These are phyloP conservation scores for Sussaba pulchella DNA, from an alignment of 2,888 invertebrate species.

Conservation along the genomic window DNA sequence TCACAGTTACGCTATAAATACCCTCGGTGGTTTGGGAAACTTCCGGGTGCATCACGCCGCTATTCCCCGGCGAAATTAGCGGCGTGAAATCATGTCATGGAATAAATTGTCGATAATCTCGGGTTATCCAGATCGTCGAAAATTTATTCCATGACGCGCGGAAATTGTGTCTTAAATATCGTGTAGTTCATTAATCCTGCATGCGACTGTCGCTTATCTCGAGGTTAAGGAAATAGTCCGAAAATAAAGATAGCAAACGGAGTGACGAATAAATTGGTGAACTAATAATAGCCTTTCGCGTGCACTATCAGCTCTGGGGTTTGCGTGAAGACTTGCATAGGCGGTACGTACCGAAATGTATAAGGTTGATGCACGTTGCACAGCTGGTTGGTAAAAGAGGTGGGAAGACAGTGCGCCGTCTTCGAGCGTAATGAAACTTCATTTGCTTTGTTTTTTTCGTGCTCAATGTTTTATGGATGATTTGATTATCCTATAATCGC, in stretches of 20 bases:
- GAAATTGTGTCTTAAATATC: slow-evolving; percentile 7
- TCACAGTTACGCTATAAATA: slow-evolving; percentile 18
- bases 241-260: slow-evolving; percentile 6
- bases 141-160: slow-evolving; percentile 21
- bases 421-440: no score
- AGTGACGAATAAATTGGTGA: not conserved
- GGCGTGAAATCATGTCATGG: not conserved
- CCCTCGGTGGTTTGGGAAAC: not conserved
- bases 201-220: slow-evolving; percentile 3
- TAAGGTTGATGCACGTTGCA: no score
- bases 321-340: no score
- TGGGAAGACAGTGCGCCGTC: no score
- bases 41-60: not conserved
- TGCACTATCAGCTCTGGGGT: no score
- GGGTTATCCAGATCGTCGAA: slow-evolving; percentile 7
- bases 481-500: no score
- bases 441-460: no score
- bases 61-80: not conserved
- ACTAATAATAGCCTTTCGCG: not conserved
- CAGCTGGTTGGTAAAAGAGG: no score
- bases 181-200: slow-evolving; percentile 32
- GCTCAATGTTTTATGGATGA: no score
- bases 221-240: not conserved
- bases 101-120: slow-evolving; percentile 15
- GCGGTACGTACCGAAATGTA: no score